phyloP scores from a whole-genome alignment of 2,113 vertebrate species.

The Thryonomys swinderianus region DNA sequence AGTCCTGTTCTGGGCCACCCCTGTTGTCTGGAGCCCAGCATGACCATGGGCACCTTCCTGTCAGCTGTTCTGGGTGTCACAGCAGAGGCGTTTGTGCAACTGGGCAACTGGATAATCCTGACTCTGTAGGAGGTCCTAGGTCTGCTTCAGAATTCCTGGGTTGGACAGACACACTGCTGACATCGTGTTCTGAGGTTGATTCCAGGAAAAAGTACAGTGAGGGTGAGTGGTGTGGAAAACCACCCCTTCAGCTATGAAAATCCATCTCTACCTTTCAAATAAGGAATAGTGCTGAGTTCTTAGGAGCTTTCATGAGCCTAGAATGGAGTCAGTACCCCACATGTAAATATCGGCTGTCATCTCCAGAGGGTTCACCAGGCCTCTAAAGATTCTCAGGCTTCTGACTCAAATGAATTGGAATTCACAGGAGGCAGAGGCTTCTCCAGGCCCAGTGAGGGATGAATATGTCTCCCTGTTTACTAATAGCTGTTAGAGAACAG shows the following conservation, averaged over 20 bases:
- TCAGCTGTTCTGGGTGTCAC: background rate
- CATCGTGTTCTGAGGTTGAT: background rate
- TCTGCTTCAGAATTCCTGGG: background rate
- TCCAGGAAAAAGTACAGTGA: background rate
- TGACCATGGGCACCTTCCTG: no score
- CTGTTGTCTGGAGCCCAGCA: accelerated
- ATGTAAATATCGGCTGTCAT: background rate
- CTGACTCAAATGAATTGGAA: background rate
- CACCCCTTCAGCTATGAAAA: background rate
- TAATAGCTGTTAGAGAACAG: background rate
- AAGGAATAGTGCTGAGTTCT: background rate
- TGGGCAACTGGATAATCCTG: background rate
- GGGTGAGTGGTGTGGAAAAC: accelerated
- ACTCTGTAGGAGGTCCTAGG: background rate
- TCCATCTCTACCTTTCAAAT: background rate
- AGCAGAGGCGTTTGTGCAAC: background rate
- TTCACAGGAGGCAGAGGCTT: no score
- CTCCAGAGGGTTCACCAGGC: no score
- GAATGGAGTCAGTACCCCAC: background rate
- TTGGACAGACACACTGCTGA: background rate
- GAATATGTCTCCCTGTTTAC: background rate
- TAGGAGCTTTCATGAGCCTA: background rate
- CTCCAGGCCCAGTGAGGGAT: background rate
- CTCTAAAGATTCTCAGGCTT: background rate
- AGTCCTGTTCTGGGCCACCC: background rate